Evolutionary conservation across 1,140 invertebrate genomes (phyloP).

Genomic region (Thaumatotibia leucotreta): DNA sequence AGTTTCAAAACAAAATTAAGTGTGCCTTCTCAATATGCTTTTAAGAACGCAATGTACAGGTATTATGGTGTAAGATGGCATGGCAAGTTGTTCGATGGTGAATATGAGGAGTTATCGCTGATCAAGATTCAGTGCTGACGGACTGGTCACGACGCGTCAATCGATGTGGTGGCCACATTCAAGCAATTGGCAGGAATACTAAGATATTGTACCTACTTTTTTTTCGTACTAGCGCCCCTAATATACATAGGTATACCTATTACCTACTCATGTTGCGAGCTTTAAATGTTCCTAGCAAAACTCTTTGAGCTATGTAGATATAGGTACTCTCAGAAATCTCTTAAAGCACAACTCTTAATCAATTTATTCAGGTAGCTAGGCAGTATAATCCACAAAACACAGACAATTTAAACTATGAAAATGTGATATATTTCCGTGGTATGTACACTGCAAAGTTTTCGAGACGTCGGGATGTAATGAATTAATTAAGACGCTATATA

Average conservation of each 20-base stretch:
- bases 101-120: not conserved
- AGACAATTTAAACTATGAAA: too few relatives aligned
- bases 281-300: not conserved
- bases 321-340: too few relatives aligned
- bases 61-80: not conserved
- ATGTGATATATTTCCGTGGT: too few relatives aligned
- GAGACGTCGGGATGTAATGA: too few relatives aligned
- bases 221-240: not conserved
- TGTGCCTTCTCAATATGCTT: not conserved
- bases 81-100: not conserved
- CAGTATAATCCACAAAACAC: too few relatives aligned
- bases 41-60: not conserved
- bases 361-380: too few relatives aligned
- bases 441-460: too few relatives aligned
- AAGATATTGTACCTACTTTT: not conserved
- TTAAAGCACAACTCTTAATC: too few relatives aligned
- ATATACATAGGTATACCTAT: too few relatives aligned
- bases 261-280: too few relatives aligned
- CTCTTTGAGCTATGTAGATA: not conserved
- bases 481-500: too few relatives aligned
- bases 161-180: not conserved
- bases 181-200: not conserved
- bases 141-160: constrained; percentile 5
- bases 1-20: not conserved
- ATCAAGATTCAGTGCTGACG: constrained; percentile 2